Evolutionary conservation across 2,797 vertebrate species (phyloP).

Genomic region (Mus spretus): DNA sequence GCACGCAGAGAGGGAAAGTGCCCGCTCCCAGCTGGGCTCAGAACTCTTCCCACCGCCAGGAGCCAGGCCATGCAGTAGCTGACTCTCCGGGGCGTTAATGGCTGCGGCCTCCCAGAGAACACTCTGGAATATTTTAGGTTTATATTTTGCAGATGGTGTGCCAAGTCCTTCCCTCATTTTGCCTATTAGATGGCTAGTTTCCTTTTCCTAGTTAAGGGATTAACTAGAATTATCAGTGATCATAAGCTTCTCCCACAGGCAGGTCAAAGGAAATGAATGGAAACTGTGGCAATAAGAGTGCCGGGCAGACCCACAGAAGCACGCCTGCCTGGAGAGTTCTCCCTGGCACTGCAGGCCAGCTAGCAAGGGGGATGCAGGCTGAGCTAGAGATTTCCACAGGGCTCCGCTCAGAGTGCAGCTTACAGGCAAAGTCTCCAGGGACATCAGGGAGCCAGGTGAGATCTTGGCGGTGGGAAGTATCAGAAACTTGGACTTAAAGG

Average conservation of each 20-base stretch:
- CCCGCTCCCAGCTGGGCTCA: conserved; percentile 25
- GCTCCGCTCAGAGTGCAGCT: not conserved
- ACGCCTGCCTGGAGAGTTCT: conserved; percentile 58
- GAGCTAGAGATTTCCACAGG: conserved; percentile 43
- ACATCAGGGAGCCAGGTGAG: not conserved
- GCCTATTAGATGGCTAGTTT: conserved; percentile 84
- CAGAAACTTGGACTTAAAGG: not conserved
- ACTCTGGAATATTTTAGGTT: conserved; percentile 80
- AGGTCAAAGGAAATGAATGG: conserved; percentile 82
- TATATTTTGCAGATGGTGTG: conserved; percentile 78
- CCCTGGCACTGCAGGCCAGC: conserved; percentile 43
- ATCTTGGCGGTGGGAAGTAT: not conserved
- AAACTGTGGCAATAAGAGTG: conserved; percentile 72
- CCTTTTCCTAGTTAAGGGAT: conserved; percentile 84
- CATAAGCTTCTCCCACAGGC: conserved; percentile 79
- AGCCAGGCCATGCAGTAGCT: conserved; percentile 62
- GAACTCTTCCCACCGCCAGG: conserved; percentile 65
- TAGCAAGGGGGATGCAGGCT: not conserved
- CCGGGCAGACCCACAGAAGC: conserved; percentile 2
- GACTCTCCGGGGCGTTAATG: conserved; percentile 58
- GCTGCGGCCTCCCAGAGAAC: conserved; percentile 78
- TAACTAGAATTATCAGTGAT: conserved; percentile 84
- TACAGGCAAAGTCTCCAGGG: not conserved
- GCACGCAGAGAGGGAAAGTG: conserved; percentile 79
- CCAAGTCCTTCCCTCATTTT: conserved; percentile 80